phyloP scores from a whole-genome alignment of 2,888 invertebrate species.

The Melanargia galathea region DNA sequence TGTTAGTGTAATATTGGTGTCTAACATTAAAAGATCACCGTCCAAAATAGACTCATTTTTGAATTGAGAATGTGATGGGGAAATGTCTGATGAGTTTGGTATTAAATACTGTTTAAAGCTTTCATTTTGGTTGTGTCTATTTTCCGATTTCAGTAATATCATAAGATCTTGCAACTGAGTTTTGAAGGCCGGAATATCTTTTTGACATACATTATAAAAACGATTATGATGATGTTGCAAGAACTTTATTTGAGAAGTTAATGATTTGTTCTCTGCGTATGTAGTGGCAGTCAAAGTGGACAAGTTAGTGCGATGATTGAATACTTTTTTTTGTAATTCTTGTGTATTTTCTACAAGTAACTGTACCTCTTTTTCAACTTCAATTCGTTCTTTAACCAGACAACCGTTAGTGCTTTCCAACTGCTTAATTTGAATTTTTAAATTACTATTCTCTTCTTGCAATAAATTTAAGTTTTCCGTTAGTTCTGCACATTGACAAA shows the following conservation, averaged over 20 bases:
- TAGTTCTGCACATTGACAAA: slow-evolving; percentile 40
- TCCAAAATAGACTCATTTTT: slow-evolving; percentile 72
- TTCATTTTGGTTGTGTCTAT: slow-evolving; percentile 48
- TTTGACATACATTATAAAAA: slow-evolving; percentile 68
- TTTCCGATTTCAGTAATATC: slow-evolving; percentile 57
- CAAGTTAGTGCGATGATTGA: slow-evolving; percentile 68
- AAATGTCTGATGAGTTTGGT: slow-evolving; percentile 62
- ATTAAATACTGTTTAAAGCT: slow-evolving; percentile 64
- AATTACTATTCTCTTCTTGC: slow-evolving; percentile 52
- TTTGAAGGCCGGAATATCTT: slow-evolving; percentile 69
- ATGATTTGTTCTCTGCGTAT: slow-evolving; percentile 69
- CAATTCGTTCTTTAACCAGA: slow-evolving; percentile 58
- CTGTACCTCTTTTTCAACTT: slow-evolving; percentile 58
- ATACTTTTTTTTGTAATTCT: slow-evolving; percentile 68
- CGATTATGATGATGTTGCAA: slow-evolving; percentile 69
- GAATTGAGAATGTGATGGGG: slow-evolving; percentile 50
- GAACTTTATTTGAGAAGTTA: slow-evolving; percentile 67
- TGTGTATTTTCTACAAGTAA: slow-evolving; percentile 58
- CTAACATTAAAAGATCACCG: slow-evolving; percentile 72
- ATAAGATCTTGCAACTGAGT: slow-evolving; percentile 62
- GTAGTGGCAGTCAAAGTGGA: slow-evolving; percentile 73
- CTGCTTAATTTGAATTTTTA: slow-evolving; percentile 49
- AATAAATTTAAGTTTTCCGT: slow-evolving; percentile 38
- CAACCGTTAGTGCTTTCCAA: slow-evolving; percentile 52
- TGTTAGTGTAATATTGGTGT: slow-evolving; percentile 68